Evolutionary conservation across 1,140 invertebrate species (phyloP).

Genomic region (Atta cephalotes): DNA sequence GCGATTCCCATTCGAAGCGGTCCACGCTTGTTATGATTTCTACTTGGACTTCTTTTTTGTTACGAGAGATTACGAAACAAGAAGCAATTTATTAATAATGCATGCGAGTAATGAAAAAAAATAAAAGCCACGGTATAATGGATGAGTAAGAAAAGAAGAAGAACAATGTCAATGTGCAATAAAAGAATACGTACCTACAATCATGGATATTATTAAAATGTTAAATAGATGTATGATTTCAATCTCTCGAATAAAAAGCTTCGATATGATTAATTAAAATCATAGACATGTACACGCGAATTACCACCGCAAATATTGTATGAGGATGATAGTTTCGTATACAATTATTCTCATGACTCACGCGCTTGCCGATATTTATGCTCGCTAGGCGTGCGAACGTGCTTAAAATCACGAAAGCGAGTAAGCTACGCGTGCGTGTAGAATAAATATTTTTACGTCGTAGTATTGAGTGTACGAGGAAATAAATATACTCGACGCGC

Average conservation of each 20-base stretch:
- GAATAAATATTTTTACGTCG: constrained; percentile 48
- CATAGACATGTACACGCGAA: background rate
- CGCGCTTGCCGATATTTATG: constrained; percentile 16
- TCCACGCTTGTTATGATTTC: background rate
- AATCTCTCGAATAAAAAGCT: background rate
- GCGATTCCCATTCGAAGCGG: constrained; percentile 57
- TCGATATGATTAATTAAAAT: background rate
- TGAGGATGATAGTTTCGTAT: background rate
- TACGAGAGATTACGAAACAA: background rate
- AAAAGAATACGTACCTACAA: background rate
- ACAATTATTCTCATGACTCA: constrained; percentile 31
- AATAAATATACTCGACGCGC: constrained; percentile 27
- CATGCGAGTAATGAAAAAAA: background rate
- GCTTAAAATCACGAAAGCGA: constrained; percentile 42
- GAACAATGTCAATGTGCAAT: background rate
- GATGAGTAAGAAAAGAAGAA: background rate
- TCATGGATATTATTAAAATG: background rate
- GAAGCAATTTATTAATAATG: background rate
- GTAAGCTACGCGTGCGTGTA: constrained; percentile 46
- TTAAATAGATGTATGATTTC: constrained; percentile 7
- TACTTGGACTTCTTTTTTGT: background rate
- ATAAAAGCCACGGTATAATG: background rate
- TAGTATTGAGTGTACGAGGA: background rate
- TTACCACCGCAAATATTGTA: background rate
- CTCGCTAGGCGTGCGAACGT: constrained; percentile 31